These are phyloP conservation scores for Lymantria dispar DNA, from an alignment of 2,888 invertebrate species.

Conservation along the genomic window DNA sequence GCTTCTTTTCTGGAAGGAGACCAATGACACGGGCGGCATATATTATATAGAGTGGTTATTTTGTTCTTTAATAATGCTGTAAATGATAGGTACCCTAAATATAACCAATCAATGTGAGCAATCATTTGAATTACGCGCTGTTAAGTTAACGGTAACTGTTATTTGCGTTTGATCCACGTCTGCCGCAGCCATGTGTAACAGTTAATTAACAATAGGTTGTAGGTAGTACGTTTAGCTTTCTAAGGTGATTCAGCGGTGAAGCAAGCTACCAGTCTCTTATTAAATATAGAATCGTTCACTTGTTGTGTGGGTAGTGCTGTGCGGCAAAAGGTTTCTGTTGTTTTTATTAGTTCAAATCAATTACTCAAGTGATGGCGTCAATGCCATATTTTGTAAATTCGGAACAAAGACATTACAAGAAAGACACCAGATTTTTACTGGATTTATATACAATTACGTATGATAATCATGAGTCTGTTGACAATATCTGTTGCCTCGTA, in stretches of 20 bases:
- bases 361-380: slow-evolving; percentile 65
- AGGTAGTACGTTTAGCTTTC: slow-evolving; percentile 68
- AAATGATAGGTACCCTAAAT: too few relatives aligned
- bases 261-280: slow-evolving; percentile 59
- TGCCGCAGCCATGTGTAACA: slow-evolving; percentile 71
- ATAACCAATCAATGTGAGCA: not conserved
- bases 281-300: slow-evolving; percentile 43
- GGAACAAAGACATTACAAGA: slow-evolving; percentile 91
- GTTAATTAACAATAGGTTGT: slow-evolving; percentile 69
- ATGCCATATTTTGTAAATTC: slow-evolving; percentile 77
- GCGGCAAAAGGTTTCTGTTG: slow-evolving; percentile 26
- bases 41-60: too few relatives aligned
- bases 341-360: slow-evolving; percentile 21
- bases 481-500: slow-evolving; percentile 86
- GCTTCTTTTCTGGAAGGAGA: too few relatives aligned
- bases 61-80: too few relatives aligned
- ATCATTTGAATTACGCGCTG: slow-evolving; percentile 59
- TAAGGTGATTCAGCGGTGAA: slow-evolving; percentile 71
- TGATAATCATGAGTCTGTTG: slow-evolving; percentile 90
- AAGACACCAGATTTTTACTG: slow-evolving; percentile 91
- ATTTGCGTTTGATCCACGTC: slow-evolving; percentile 65
- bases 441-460: slow-evolving; percentile 94
- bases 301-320: slow-evolving; percentile 42
- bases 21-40: too few relatives aligned
- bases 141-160: slow-evolving; percentile 63